Conservation (phyloP, 2,888 invertebrate genomes). For the Arrhopalites spinosus region DNA sequence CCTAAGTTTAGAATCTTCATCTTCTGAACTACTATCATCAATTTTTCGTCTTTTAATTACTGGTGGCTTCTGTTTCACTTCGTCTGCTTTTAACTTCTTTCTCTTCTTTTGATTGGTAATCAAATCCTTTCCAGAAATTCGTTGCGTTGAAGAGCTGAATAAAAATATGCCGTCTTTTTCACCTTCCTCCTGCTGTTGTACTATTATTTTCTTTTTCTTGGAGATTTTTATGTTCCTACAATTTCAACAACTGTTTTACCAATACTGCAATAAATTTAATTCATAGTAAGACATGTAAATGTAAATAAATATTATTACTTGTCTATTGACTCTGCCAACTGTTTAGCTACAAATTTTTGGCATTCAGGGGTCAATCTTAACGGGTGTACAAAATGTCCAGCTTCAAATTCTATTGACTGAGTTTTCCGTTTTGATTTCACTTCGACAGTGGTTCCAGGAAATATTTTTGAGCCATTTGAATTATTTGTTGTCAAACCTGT, state of each 20-base stretch:
- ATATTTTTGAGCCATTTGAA: no score
- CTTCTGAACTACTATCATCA: slow-evolving; percentile 40
- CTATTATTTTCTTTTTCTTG: slow-evolving; percentile 8
- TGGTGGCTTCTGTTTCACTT: slow-evolving; percentile 11
- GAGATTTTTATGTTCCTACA: slow-evolving; percentile 29
- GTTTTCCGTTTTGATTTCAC: not conserved
- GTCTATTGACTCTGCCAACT: slow-evolving; percentile 43
- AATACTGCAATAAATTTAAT: not conserved
- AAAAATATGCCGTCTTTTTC: slow-evolving; percentile 39
- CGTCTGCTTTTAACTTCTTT: not conserved
- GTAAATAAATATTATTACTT: no score
- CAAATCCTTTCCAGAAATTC: slow-evolving; percentile 34
- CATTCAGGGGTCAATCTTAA: slow-evolving; percentile 37
- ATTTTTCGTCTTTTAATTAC: slow-evolving; percentile 33
- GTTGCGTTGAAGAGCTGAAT: slow-evolving; percentile 26
- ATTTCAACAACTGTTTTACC: not conserved
- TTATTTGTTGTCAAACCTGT: no score
- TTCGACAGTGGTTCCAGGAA: no score
- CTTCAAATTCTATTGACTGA: slow-evolving; percentile 23
- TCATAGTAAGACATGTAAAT: not conserved
- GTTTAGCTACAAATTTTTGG: slow-evolving; percentile 49
- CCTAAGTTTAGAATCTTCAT: slow-evolving; percentile 44
- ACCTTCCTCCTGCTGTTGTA: slow-evolving; percentile 12
- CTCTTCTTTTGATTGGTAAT: not conserved
- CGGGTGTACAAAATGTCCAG: slow-evolving; percentile 37